Evolutionary conservation across 2,888 invertebrate genomes (phyloP), one percentile per base, ranked within the genome.

Genomic region (Eulithis prunata): DNA sequence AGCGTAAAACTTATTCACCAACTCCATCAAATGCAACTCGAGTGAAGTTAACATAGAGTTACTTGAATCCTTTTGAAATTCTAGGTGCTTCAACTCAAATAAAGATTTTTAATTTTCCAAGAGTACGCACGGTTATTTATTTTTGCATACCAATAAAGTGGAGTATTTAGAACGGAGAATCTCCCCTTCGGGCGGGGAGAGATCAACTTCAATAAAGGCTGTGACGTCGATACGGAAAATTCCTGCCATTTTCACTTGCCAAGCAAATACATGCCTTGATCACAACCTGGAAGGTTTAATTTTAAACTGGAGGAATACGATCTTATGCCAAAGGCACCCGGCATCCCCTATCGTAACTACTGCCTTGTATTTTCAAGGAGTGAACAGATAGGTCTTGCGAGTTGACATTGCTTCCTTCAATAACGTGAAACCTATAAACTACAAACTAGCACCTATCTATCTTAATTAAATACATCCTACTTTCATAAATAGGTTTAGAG

Each of bases 281-380:
- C 0, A 4, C 0, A 13, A 6, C 8, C 0, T 6, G 62, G 64
- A 86, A 77, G 78, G 80, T 68, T 64, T 28, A 65, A 3, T 66
- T 81, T 83, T 85, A 21, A 66, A 47, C 56, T 75, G 73, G 4
- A 6, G 11, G 3, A 4, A 12, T 8, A 64, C 75, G 81, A 81
- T 88, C 86, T 88, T 88, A 84, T 81, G 75, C 84, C 84, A 79
- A 82, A 83, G 88, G 90, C 89, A 82, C 78, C 76, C 78, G 79
- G 77, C 84, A 87, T 88, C 88, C 91, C 90, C 89, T 82, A 87
- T 87, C 87, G 88, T 89, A 90, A 90, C 90, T 87, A 88, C 80
- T 75, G 87, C 81, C 79, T 82, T 83, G 82, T 89, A 84, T 88
- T 88, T 86, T 68, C 76, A 85, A 46, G 61, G 55, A 63, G 47